Evolutionary conservation across 2,797 vertebrate genomes (phyloP), one percentile per base, ranked within the genome.

Genomic region (Sebastes ruberrimus): DNA sequence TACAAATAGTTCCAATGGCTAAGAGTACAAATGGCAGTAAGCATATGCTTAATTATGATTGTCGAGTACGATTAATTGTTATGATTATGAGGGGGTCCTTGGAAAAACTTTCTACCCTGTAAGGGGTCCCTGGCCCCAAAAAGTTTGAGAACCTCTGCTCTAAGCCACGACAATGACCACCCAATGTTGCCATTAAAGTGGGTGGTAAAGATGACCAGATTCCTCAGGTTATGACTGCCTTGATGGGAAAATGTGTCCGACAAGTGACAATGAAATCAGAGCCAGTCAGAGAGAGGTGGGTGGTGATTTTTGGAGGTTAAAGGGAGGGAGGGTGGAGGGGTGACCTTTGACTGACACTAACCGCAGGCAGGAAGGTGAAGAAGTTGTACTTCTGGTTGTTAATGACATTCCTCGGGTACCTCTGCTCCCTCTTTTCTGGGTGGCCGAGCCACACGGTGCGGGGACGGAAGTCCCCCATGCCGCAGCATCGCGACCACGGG

Each of bases 341-440:
- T 67, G 85, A 89, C 83, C 88, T 90, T 72, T 88, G 84, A 82
- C 81, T 69, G 78, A 56, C 61, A 94, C 97, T 89, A 89, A 99
- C 98, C 96, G 96, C 97, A 27, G 98, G 98, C 32, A 99, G 96
- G 77, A 99, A 99, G 30, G 98, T 99, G 88, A 99, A 98, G 80
- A 99, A 98, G 94, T 99, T 99, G 96, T 99, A 99, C 91, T 99
- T 99, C 96, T 99, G 98, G 85, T 99, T 99, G 96, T 99, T 99
- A 96, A 99, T 98, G 89, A 99, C 98, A 91, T 99, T 99, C 89
- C 97, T 96, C 35, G 98, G 98, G 90, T 98, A 99, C 28, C 98
- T 94, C 95, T 99, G 98, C 23, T 99, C 98, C 90, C 98, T 96
- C 91, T 99, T 99, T 89, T 99, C 98, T 0, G 98, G 98, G 71